Base-by-base conservation (phyloP, 2,888 invertebrate genomes). In the Cryptocheilus praepositus region DNA sequence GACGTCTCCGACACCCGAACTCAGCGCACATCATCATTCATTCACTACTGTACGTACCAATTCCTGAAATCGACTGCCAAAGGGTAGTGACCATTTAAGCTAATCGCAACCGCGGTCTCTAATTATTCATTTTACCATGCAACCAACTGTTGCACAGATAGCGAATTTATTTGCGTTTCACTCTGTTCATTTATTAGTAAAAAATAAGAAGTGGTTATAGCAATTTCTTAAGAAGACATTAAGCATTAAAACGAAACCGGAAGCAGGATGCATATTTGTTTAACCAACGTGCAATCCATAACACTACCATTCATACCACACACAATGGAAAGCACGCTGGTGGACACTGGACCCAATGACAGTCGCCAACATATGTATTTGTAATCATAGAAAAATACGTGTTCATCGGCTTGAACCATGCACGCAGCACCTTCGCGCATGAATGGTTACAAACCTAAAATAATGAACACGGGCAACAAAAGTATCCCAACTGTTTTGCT, bases 51-150 rank as follows among this genome's bases (percentile, higher is more conserved):
- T 58, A 58, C 57, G 45, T 58, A 58, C 57, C 22, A 45, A 13
- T 22, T 58, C 15, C 57, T 58, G 57, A 45, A 58, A 58, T 58
- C 57, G 46, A 46, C 57, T 58, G 25, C 15, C 57, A 45, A 58
- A 5, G 22, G 46, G 15, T 36, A 43, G 13, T 56, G 43, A 36
- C 18, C 36, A 56, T 18, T 11, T 11, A 36, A 11, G 36, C 13
- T 36, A 36, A 11, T 1, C 36, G 13, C 13, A 5, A 36, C 8
- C 36, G 36, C 36, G 13, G 8, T 5, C 11, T 36, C 11, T 7
- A 36, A 2, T 11, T 5, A 36, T 36, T 36, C 7, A 36, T 36
- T 36, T 36, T 36, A 8, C 36, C 1, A 36, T 36, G 11, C 7
- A 36, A 7, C 11, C 13, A 11, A 11, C 3, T 36, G 7, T 11